Conservation (phyloP, 1,140 invertebrate genomes). For the Vanessa tameamea region DNA sequence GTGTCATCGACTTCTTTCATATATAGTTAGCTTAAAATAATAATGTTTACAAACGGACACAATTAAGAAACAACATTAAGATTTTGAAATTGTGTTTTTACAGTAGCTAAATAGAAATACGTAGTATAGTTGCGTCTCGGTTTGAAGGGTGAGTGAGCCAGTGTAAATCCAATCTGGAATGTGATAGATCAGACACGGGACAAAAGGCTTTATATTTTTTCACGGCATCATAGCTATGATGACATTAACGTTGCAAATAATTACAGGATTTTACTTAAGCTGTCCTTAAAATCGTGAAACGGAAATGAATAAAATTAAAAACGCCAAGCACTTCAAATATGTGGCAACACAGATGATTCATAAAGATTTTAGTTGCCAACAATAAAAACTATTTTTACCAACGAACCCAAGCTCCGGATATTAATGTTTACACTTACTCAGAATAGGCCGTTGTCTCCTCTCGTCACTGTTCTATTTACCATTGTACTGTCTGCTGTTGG, state of each 20-base stretch:
- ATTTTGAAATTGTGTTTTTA: too few species aligned
- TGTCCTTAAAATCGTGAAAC: neutral
- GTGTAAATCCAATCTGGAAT: too few species aligned
- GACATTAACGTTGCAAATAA: neutral
- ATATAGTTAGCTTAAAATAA: too few species aligned
- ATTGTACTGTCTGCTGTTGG: neutral
- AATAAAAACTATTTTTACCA: slow-evolving; percentile 30
- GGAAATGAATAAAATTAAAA: neutral
- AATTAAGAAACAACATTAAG: too few species aligned
- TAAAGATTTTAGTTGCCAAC: slow-evolving; percentile 9
- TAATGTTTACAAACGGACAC: too few species aligned
- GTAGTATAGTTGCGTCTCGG: too few species aligned
- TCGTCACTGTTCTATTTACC: slow-evolving; percentile 3
- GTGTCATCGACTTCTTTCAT: too few species aligned
- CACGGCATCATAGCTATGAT: too few species aligned
- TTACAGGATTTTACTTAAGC: neutral
- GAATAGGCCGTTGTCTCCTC: slow-evolving; percentile 15
- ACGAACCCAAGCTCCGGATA: slow-evolving; percentile 13
- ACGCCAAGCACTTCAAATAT: neutral
- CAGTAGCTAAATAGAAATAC: too few species aligned
- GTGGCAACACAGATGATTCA: slow-evolving; percentile 7
- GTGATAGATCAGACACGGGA: too few species aligned
- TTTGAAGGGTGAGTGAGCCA: too few species aligned
- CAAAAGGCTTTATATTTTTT: too few species aligned
- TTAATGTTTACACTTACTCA: slow-evolving; percentile 23